Conservation (phyloP, 2,888 invertebrate species). For the Latheticus oryzae region DNA sequence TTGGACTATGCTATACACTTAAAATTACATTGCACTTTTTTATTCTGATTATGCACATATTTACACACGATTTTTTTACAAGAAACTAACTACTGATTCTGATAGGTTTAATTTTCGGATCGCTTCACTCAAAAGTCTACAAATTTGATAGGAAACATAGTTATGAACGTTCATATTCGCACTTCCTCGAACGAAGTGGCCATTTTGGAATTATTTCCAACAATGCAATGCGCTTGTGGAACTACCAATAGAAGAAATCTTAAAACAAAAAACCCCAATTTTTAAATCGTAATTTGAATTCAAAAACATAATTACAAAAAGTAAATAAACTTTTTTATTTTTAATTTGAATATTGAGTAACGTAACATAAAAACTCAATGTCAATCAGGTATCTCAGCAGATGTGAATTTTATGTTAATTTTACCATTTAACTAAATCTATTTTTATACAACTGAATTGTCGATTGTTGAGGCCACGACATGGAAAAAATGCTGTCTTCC, state of each 20-base stretch:
- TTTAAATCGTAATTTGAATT: constrained; percentile 5
- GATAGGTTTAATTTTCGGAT: constrained; percentile 5
- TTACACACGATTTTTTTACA: constrained; percentile 34
- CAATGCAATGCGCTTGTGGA: constrained; percentile 61
- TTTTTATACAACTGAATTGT: too few species aligned
- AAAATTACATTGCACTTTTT: constrained; percentile 44
- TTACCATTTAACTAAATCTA: too few species aligned
- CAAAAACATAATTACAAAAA: background rate
- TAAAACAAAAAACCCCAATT: constrained; percentile 9
- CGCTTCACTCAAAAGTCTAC: constrained; percentile 32
- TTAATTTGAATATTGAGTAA: background rate
- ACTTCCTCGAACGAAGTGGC: constrained; percentile 59
- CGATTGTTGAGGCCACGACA: too few species aligned
- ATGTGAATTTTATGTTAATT: too few species aligned
- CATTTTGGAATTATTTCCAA: constrained; percentile 64
- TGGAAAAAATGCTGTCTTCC: too few species aligned
- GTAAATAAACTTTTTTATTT: too few species aligned
- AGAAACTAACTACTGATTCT: constrained; percentile 20
- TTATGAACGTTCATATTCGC: constrained; percentile 58
- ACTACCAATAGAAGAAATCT: constrained; percentile 47
- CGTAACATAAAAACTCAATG: too few species aligned
- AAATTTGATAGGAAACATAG: constrained; percentile 53
- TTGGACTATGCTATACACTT: constrained; percentile 52
- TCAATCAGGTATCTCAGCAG: too few species aligned
- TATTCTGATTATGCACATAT: constrained; percentile 37